Evolutionary conservation across 2,888 invertebrate genomes (phyloP), one percentile per base, ranked within the genome.

Genomic region (Nomada fucata): DNA sequence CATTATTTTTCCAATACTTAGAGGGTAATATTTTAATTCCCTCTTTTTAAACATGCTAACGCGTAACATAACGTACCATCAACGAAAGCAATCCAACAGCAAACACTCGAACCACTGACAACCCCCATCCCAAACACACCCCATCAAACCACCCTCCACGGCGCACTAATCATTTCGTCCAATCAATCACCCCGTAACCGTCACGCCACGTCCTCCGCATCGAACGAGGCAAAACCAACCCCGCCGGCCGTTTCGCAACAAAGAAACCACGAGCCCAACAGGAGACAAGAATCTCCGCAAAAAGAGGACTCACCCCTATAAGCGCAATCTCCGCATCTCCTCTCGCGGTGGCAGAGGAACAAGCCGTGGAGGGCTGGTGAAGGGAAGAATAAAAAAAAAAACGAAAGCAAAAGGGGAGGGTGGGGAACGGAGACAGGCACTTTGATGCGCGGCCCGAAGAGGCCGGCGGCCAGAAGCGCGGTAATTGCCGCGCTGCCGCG

Each of bases 401-500:
- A 15, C 42, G 64, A 47, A 61, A 67, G 52, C 65, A 61, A 64
- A 26, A 60, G 44, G 23, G 9, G 13, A 29, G 29, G 29, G 47
- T 42, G 52, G 64, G 44, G 76, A 61, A 71, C 71, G 69, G 74
- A 84, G 83, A 81, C 79, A 75, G 76, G 50, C 70, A 76, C 80
- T 75, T 76, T 82, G 86, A 85, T 78, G 81, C 82, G 83, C 77
- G 86, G 81, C 86, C 36, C 82, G 87, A 85, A 87, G 91, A 81
- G 90, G 89, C 90, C 90, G 86, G 81, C 87, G 89, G 90, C 89
- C 87, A 89, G 86, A 81, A 90, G 86, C 83, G 87, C 90, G 88
- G 91, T 93, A 92, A 92, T 92, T 92, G 92, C 91, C 88, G 88
- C 87, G 86, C 85, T 81, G 83, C 83, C 88, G 82, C 83, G 83